phyloP scores from a whole-genome alignment of 2,888 invertebrate species.

The Dryococelus australis region DNA sequence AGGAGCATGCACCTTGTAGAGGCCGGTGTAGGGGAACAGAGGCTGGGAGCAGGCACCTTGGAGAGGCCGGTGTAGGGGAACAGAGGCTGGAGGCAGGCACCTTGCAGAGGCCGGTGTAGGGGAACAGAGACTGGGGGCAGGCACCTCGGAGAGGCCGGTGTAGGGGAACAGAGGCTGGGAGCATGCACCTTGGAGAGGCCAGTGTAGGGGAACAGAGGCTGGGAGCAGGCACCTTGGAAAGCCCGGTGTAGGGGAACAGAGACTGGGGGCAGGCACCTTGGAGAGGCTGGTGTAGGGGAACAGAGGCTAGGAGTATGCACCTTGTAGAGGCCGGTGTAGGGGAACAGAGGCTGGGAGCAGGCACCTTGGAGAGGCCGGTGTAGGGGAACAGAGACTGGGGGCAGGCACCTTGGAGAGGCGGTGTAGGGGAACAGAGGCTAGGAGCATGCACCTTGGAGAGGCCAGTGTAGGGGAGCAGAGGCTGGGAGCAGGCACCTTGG shows the following conservation, averaged over 20 bases:
- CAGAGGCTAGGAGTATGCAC: too few species aligned
- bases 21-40: slow-evolving; percentile 76
- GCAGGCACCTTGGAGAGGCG: too few species aligned
- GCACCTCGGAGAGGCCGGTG: too few species aligned
- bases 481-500: too few species aligned
- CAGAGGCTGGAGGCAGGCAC: slow-evolving; percentile 60
- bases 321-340: too few species aligned
- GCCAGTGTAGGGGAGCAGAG: slow-evolving; percentile 72
- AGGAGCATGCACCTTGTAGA: slow-evolving; percentile 69
- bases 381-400: slow-evolving; percentile 65
- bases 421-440: too few species aligned
- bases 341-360: too few species aligned
- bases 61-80: too few species aligned
- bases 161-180: too few species aligned
- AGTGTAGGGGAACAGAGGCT: slow-evolving; percentile 68
- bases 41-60: too few species aligned
- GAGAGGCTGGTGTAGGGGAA: slow-evolving; percentile 78
- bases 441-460: slow-evolving; percentile 70
- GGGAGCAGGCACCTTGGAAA: too few species aligned
- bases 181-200: slow-evolving; percentile 74
- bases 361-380: slow-evolving; percentile 77
- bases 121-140: slow-evolving; percentile 66
- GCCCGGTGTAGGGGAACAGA: too few species aligned
- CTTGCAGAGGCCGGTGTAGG: slow-evolving; percentile 77
- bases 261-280: slow-evolving; percentile 66